phyloP scores from a whole-genome alignment of 2,888 invertebrate genomes.

The Tromatobia lineatoria region DNA sequence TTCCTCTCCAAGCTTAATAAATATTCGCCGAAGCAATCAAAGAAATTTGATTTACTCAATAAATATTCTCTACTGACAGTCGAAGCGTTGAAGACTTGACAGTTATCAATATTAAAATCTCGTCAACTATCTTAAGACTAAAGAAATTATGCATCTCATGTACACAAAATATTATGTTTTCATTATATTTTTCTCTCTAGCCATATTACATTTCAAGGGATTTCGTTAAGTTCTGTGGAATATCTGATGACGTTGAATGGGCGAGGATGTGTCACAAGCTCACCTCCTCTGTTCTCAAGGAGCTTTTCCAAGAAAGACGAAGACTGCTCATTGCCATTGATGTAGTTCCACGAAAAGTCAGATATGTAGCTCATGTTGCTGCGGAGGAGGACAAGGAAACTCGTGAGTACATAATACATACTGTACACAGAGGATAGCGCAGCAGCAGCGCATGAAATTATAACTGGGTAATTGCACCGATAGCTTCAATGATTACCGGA shows the following conservation, averaged over 20 bases:
- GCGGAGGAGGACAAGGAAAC: slow-evolving; percentile 65
- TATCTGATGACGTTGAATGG: neutral
- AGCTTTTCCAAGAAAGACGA: slow-evolving; percentile 49
- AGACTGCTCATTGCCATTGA: slow-evolving; percentile 56
- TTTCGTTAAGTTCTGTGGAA: neutral
- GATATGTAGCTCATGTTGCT: slow-evolving; percentile 21
- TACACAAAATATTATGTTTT: too few relatives aligned
- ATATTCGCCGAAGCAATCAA: too few relatives aligned
- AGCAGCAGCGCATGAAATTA: slow-evolving; percentile 61
- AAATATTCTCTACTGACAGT: too few relatives aligned
- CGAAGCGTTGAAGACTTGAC: neutral
- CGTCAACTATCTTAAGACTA: too few relatives aligned
- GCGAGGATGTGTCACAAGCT: neutral
- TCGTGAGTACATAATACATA: slow-evolving; percentile 39
- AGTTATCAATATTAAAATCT: neutral
- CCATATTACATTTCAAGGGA: neutral
- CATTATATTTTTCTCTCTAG: too few relatives aligned
- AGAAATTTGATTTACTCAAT: too few relatives aligned
- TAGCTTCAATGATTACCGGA: slow-evolving; percentile 67
- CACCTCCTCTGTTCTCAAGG: too few relatives aligned
- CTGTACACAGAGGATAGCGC: slow-evolving; percentile 17
- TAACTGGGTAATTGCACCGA: slow-evolving; percentile 69
- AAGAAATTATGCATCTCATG: too few relatives aligned
- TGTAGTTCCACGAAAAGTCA: slow-evolving; percentile 55
- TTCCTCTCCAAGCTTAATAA: too few relatives aligned